Base-by-base conservation (phyloP, 2,797 vertebrate species). In the Falco rusticolus region DNA sequence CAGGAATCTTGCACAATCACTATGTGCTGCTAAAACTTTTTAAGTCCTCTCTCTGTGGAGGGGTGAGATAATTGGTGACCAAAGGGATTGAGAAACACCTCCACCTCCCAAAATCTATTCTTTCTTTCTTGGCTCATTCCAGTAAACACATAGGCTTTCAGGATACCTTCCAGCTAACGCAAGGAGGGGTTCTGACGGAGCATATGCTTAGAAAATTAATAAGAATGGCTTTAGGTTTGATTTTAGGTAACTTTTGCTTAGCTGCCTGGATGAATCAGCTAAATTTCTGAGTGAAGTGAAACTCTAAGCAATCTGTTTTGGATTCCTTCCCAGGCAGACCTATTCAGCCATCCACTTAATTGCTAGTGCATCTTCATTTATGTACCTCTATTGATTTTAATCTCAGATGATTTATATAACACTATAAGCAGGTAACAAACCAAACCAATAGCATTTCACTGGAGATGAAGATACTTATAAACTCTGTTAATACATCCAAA, bases 351-450 rank as follows among this genome's bases (percentile, higher is more conserved):
- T 71, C 48, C 81, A 83, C 48, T 91, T 97, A 96, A 96, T 93
- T 96, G 91, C 75, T 78, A 92, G 60, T 94, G 82, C 65, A 96
- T 96, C 95, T 96, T 95, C 94, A 94, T 96, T 95, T 96, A 87
- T 91, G 84, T 83, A 83, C 71, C 41, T 75, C 87, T 93, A 94
- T 94, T 92, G 96, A 96, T 96, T 96, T 96, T 96, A 95, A 95
- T 97, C 78, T 92, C 87, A 2, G 3, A 78, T 95, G 84, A 96
- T 95, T 93, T 97, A 94, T 92, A 54, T 68, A 75, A 39, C 68
- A 80, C 29, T 53, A 68, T 77, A 68, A 92, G 47, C 50, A 91
- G n/a, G 37, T 93, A 94, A 89, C 75, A 89, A 96, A 64, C 51
- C 48, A 85, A 95, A 92, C 71, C 51, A 87, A 77, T 91, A 81